A percentile compares a stretch with the other conserved stretches of the same genome.
Evolutionary conservation across 2,888 invertebrate genomes (phyloP).

Genomic region (Aspidiotus rigidus): DNA sequence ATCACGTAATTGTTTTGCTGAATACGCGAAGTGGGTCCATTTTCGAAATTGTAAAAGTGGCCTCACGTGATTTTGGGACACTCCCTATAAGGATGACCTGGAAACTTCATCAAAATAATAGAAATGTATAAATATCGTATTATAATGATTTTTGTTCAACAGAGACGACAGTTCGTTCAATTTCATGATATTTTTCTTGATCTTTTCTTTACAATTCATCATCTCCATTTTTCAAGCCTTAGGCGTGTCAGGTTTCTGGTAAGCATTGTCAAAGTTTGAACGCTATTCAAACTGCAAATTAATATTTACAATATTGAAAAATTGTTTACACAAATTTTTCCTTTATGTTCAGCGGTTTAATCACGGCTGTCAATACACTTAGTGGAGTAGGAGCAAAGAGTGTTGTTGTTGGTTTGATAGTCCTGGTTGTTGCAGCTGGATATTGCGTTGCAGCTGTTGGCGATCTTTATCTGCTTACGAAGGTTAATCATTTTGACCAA

Average conservation of each 20-base stretch:
- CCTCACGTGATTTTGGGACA: too few relatives aligned
- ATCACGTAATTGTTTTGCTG: too few relatives aligned
- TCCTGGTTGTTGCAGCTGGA: slow-evolving; percentile 66
- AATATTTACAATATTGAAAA: too few relatives aligned
- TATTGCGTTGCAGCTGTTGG: slow-evolving; percentile 66
- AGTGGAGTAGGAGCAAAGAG: slow-evolving; percentile 47
- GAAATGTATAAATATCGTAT: neutral
- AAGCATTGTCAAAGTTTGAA: slow-evolving; percentile 44
- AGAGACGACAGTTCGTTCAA: slow-evolving; percentile 98
- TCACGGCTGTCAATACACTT: slow-evolving; percentile 62
- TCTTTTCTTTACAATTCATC: slow-evolving; percentile 91
- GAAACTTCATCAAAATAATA: too few relatives aligned
- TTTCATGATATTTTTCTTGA: slow-evolving; percentile 99
- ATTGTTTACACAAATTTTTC: too few relatives aligned
- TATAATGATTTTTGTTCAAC: slow-evolving; percentile 40
- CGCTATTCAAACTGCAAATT: neutral
- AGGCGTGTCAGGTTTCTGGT: slow-evolving; percentile 64
- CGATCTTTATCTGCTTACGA: slow-evolving; percentile 73
- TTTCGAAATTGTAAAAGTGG: too few relatives aligned
- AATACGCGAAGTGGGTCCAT: too few relatives aligned
- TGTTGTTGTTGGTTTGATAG: slow-evolving; percentile 65
- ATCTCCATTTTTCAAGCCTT: slow-evolving; percentile 69
- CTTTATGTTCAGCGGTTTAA: slow-evolving; percentile 56
- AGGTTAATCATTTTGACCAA: slow-evolving; percentile 50
- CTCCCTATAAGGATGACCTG: too few relatives aligned